A percentile compares a stretch with the other conserved stretches of the same genome.
These are phyloP conservation scores for Apostichopus parvimensis DNA, from an alignment of 35 echinoderm and acorn worm genomes.

Conservation along the genomic window DNA sequence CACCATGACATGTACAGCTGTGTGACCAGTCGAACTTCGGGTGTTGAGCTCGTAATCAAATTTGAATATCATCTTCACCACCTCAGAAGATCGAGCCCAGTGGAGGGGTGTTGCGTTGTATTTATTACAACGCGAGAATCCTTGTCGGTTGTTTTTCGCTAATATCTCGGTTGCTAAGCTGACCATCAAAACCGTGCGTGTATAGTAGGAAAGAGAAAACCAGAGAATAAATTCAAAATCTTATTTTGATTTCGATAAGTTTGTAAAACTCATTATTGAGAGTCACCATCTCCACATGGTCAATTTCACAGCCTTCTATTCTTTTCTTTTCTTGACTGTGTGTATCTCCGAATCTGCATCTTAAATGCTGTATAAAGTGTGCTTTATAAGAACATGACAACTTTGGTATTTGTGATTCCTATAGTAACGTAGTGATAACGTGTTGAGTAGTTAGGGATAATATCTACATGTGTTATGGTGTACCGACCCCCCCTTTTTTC, in stretches of 20 bases:
- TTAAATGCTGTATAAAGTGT: no score
- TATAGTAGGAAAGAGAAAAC: not conserved
- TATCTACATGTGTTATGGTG: no score
- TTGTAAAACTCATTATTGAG: no score
- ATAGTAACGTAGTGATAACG: no score
- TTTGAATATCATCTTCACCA: constrained; percentile 53
- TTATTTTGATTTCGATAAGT: no score
- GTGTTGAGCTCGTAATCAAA: constrained; percentile 47
- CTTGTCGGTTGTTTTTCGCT: not conserved
- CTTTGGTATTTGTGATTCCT: no score
- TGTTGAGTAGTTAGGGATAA: no score
- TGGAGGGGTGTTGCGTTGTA: constrained; percentile 47
- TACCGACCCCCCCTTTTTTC: no score
- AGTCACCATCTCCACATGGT: no score
- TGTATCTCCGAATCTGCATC: not conserved
- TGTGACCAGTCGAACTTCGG: constrained; percentile 47
- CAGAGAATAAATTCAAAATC: no score
- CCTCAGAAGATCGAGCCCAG: constrained; percentile 27
- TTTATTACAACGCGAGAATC: constrained; percentile 29
- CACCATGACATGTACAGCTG: constrained; percentile 60
- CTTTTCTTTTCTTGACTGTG: not conserved
- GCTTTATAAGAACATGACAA: no score
- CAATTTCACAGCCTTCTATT: no score
- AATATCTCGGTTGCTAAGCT: constrained; percentile 27
- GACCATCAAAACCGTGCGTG: not conserved